Percentiles rank a stretch among this genome's conserved stretches.
These are phyloP conservation scores for Latrodectus elegans DNA, from an alignment of 2,888 invertebrate genomes.

Conservation along the genomic window DNA sequence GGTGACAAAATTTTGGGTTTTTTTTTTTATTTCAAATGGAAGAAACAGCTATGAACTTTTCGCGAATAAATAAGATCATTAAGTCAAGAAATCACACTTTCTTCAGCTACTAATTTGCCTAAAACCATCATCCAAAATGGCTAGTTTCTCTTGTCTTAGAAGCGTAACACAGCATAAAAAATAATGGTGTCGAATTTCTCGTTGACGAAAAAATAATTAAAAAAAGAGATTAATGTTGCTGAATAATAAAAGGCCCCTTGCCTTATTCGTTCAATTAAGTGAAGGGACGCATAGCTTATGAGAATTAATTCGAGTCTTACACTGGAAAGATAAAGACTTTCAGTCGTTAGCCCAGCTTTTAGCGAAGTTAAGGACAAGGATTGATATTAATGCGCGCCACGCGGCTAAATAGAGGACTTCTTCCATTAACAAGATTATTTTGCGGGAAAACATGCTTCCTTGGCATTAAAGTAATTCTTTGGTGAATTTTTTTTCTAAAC, in stretches of 20 bases:
- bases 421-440: conserved; percentile 5
- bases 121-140: too few species aligned
- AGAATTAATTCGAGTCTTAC: conserved; percentile 25
- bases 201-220: background rate
- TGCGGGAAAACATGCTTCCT: background rate
- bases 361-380: conserved; percentile 5
- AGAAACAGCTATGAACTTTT: too few species aligned
- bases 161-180: too few species aligned
- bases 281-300: conserved; percentile 7
- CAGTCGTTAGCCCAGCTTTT: conserved; percentile 9
- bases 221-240: background rate
- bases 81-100: too few species aligned
- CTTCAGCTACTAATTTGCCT: too few species aligned
- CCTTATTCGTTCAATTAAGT: conserved; percentile 2
- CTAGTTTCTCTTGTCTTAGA: too few species aligned
- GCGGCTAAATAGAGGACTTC: background rate
- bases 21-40: too few species aligned
- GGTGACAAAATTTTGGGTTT: too few species aligned
- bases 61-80: too few species aligned
- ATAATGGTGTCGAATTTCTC: too few species aligned
- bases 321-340: background rate
- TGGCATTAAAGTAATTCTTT: conserved; percentile 3
- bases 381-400: background rate
- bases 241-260: background rate
- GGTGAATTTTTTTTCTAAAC: background rate